Conservation (phyloP, 2,113 vertebrate genomes). For the Anser cygnoides region DNA sequence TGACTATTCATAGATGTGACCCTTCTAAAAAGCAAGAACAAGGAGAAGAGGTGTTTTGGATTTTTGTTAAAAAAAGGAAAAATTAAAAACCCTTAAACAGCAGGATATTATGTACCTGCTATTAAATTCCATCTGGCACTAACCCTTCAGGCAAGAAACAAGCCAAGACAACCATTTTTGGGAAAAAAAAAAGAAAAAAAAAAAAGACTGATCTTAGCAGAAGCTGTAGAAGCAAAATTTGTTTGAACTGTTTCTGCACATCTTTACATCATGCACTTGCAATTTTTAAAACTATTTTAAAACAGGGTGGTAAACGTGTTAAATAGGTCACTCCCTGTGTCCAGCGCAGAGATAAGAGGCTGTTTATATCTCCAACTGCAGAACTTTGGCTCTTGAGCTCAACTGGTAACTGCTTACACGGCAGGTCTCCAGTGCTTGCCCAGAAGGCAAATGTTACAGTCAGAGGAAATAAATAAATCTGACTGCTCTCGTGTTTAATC, state of each 20-base stretch:
- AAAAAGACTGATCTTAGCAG: neutral
- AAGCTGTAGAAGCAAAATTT: neutral
- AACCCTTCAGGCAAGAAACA: neutral
- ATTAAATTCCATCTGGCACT: constrained; percentile 48
- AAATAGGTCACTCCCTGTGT: constrained; percentile 44
- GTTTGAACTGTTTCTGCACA: neutral
- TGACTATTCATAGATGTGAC: neutral
- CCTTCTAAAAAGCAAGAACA: constrained; percentile 28
- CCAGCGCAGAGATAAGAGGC: constrained; percentile 38
- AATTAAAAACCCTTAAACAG: neutral
- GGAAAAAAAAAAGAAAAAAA: neutral
- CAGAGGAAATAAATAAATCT: constrained; percentile 55
- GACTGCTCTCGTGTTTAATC: constrained; percentile 25
- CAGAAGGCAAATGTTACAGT: constrained; percentile 20
- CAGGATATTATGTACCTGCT: constrained; percentile 38
- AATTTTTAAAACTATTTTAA: constrained; percentile 5
- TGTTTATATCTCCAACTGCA: constrained; percentile 39
- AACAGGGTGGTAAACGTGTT: neutral
- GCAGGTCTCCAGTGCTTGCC: constrained; percentile 19
- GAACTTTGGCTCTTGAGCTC: constrained; percentile 46
- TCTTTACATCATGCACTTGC: neutral
- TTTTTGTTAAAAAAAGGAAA: neutral
- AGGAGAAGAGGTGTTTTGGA: fast-evolving
- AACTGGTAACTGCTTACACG: constrained; percentile 39
- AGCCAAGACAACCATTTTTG: neutral